These are phyloP conservation scores for Sinhomidia bicolor DNA, from an alignment of 2,888 invertebrate genomes.

Conservation along the genomic window DNA sequence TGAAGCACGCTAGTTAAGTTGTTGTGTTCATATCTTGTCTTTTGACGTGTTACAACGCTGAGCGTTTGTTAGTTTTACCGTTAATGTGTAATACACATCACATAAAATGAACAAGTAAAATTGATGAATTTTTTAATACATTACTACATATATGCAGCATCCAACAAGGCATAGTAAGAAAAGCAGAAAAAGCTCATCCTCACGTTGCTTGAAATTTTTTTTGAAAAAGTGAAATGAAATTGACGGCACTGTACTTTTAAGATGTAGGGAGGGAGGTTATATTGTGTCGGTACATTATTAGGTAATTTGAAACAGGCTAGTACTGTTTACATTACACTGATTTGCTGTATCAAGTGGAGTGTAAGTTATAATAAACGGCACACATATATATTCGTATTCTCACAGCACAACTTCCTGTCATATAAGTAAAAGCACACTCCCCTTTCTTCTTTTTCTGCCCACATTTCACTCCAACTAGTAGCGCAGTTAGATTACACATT, in stretches of 20 bases:
- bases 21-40: background rate
- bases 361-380: background rate
- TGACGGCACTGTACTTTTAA: too few species aligned
- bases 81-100: constrained; percentile 17
- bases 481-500: constrained; percentile 23
- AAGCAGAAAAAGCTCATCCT: too few species aligned
- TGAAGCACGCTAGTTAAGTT: background rate
- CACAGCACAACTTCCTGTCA: background rate
- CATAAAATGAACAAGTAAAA: background rate
- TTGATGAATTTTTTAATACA: background rate
- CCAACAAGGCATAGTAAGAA: background rate
- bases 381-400: too few species aligned
- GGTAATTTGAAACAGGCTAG: background rate
- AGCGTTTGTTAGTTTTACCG: constrained; percentile 2
- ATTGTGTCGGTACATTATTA: background rate
- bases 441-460: background rate
- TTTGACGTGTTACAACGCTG: constrained; percentile 15
- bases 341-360: background rate
- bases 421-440: background rate
- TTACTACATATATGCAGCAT: background rate
- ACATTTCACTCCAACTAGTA: background rate
- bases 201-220: too few species aligned
- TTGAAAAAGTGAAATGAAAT: too few species aligned
- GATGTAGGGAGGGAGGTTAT: too few species aligned
- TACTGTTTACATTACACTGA: background rate